Evolutionary conservation across 2,888 invertebrate species (phyloP), one percentile per base, ranked within the genome.

Genomic region (Lottia scabra): DNA sequence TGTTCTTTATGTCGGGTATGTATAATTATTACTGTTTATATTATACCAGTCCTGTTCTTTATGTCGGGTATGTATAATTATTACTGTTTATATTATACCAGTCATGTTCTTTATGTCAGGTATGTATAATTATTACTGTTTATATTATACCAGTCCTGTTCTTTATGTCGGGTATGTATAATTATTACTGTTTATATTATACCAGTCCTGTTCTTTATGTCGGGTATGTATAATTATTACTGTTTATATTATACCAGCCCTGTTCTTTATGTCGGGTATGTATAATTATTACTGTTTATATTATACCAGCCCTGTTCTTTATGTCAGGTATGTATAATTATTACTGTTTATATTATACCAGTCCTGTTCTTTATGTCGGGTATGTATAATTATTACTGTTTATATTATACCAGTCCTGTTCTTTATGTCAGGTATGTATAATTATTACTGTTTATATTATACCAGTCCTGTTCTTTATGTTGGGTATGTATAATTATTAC

Each of bases 401-500:
- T 38, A 38, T 38, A 38, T 38, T 38, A 38, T 38, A 38, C 38
- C 38, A 38, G 3, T 38, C 38, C 38, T 38, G 38, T 38, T 46
- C 19, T 66, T 44, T 45, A 13, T 27, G 8, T 23, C 46, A 13
- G 66, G 46, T 23, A 46, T 46, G 13, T 30, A 68, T 23, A 66
- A 69, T 56, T 19, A 46, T 19, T 75, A 70, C 44, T 77, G 77
- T 46, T 67, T 77, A 15, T 70, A 71, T 56, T 75, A 77, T 38
- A 73, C 75, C 10, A 45, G 75, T 13, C 77, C 77, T 26, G 68
- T 75, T 23, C 15, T 76, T 4, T 45, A 23, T 0, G 13, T 74
- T 16, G 70, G 73, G 76, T 76, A 62, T 48, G 71, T 38, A 1
- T 46, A 38, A 38, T 38, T 38, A 56, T 23, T 19, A 56, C 56